Evolutionary conservation across 1,140 invertebrate genomes (phyloP), one percentile per base, ranked within the genome.

Genomic region (Ridgeia piscesae): DNA sequence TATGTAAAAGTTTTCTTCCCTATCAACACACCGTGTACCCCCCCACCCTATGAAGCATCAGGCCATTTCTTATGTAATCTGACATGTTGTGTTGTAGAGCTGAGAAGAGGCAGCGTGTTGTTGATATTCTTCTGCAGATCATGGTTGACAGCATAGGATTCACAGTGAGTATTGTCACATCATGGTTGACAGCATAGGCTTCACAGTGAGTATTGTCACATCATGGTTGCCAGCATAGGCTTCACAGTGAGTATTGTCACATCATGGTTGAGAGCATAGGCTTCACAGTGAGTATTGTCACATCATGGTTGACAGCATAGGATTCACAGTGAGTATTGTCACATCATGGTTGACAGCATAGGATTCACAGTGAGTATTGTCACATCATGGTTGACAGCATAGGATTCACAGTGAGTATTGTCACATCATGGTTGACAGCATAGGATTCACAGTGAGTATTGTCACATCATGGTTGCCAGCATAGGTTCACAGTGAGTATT

Each of bases 41-140:
- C n/a, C n/a, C n/a, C n/a, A n/a, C n/a, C n/a, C n/a, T n/a, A n/a
- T n/a, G n/a, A n/a, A n/a, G n/a, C n/a, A 11, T 21, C 48, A 50
- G 48, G 8, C 48, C 8, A 50, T 21, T 8, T 77, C 11, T 77
- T 77, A 77, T 77, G 27, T 27, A 31, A 77, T 31, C 58, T 77
- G 58, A 77, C 17, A 0, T 90, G 89, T 34, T 90, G 35, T 92
- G 27, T 91, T 97, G 91, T 93, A 95, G 95, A 34, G 94, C 95
- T 35, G 92, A 94, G 42, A 96, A 98, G 94, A 96, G 98, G 92
- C 98, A 98, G 94, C 95, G 97, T 93, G 96, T 98, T 35, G 97
- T 98, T 50, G 97, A 98, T 95, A 98, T 98, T 94, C 96, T 98
- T 35, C 95, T 98, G 31, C 97, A 97, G 95, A 97, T 98, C 48